Evolutionary conservation across 2,797 vertebrate genomes (phyloP).

Genomic region (Danio albolineatus): DNA sequence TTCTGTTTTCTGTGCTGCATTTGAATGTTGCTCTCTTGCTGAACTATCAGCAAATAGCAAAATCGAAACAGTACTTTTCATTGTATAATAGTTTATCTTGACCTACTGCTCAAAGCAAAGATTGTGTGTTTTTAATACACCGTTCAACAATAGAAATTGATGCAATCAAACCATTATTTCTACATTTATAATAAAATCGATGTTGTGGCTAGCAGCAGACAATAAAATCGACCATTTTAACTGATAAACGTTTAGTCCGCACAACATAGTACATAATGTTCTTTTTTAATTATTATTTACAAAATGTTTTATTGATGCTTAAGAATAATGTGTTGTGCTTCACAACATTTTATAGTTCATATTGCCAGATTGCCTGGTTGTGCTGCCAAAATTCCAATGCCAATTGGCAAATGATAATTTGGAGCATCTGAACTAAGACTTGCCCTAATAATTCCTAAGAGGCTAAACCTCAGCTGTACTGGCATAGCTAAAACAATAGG

Average conservation of each 20-base stretch:
- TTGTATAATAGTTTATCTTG: slow-evolving; percentile 14
- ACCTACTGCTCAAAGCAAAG: slow-evolving; percentile 9
- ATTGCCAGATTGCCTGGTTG: too few relatives aligned
- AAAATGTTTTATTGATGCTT: too few relatives aligned
- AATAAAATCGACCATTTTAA: too few relatives aligned
- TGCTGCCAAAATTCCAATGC: too few relatives aligned
- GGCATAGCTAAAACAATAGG: slow-evolving; percentile 1
- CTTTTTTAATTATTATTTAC: too few relatives aligned
- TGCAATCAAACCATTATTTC: too few relatives aligned
- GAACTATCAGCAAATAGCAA: slow-evolving; percentile 8
- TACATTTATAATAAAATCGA: too few relatives aligned
- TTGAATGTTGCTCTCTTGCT: background rate
- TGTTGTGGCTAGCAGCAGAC: too few relatives aligned
- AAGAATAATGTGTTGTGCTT: too few relatives aligned
- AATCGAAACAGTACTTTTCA: background rate
- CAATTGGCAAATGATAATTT: background rate
- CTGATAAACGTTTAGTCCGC: too few relatives aligned
- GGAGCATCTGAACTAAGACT: background rate
- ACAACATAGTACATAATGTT: too few relatives aligned
- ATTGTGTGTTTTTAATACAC: background rate
- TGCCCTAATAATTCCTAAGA: slow-evolving; percentile 2
- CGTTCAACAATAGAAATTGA: background rate
- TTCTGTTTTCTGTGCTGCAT: background rate
- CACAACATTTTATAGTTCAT: too few relatives aligned
- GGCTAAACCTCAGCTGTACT: background rate